Conservation (phyloP, 1,140 invertebrate species). For the Phthorimaea operculella region DNA sequence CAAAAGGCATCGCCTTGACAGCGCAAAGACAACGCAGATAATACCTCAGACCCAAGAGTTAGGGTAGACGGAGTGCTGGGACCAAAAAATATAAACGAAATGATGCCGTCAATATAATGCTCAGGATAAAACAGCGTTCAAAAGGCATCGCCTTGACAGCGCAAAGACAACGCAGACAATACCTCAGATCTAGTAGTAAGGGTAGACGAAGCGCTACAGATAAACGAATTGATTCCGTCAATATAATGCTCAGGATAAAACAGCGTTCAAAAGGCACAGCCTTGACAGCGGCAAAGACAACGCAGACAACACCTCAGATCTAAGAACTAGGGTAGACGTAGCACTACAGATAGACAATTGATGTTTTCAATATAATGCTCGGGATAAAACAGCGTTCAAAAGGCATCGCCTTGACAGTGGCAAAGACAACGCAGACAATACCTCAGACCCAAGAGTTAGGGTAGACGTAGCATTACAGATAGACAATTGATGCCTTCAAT, state of each 20-base stretch:
- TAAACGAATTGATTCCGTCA: conserved; percentile 56
- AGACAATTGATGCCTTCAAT: too few relatives aligned
- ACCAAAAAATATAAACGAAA: too few relatives aligned
- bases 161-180: conserved; percentile 60
- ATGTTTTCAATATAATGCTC: conserved; percentile 55
- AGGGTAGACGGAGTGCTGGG: too few relatives aligned
- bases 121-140: conserved; percentile 56
- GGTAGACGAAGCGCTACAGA: too few relatives aligned
- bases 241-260: conserved; percentile 53
- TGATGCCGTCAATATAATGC: too few relatives aligned
- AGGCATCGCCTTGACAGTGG: conserved; percentile 50
- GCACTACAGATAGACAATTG: conserved; percentile 30
- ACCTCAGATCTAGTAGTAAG: too few relatives aligned
- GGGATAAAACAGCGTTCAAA: conserved; percentile 58
- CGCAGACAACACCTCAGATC: conserved; percentile 23
- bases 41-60: too few relatives aligned
- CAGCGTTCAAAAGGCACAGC: conserved; percentile 55
- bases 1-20: conserved; percentile 54
- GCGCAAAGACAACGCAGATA: conserved; percentile 56
- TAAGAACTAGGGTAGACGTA: too few relatives aligned
- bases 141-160: conserved; percentile 52
- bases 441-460: too few relatives aligned
- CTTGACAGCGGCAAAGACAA: conserved; percentile 59
- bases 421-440: conserved; percentile 51
- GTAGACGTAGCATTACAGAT: too few relatives aligned